phyloP scores from a whole-genome alignment of 2,113 vertebrate genomes.

The Potamarius usumacintae region DNA sequence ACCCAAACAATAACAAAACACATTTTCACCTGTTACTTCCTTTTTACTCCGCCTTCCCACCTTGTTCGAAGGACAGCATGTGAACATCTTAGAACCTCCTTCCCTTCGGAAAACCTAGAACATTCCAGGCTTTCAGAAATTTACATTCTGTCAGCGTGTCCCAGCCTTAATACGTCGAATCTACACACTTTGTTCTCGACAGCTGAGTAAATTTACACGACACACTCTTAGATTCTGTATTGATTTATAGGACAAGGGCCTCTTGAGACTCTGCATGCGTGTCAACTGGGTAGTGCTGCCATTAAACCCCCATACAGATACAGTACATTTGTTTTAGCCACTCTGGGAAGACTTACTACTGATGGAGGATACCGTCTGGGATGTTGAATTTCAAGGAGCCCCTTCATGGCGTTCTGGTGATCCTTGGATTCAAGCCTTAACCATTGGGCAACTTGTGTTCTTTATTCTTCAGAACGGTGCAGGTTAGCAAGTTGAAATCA shows the following conservation, averaged over 20 bases:
- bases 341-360: too few relatives aligned
- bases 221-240: conserved; percentile 27
- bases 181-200: conserved; percentile 26
- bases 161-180: conserved; percentile 22
- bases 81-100: neutral
- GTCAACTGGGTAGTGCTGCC: conserved; percentile 29
- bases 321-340: neutral
- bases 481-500: neutral
- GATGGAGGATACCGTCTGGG: neutral
- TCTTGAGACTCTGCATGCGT: conserved; percentile 20
- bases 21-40: neutral
- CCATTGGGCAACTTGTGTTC: neutral
- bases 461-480: too few relatives aligned
- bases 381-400: neutral
- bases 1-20: neutral
- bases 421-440: neutral
- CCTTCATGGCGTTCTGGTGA: neutral
- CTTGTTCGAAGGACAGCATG: neutral
- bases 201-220: conserved; percentile 44
- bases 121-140: neutral
- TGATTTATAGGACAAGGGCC: conserved; percentile 44
- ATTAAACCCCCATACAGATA: neutral
- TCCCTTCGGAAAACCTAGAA: neutral
- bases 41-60: neutral
- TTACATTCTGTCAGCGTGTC: neutral